Evolutionary conservation across 2,797 vertebrate genomes (phyloP).

Genomic region (Megaceryle alcyon): DNA sequence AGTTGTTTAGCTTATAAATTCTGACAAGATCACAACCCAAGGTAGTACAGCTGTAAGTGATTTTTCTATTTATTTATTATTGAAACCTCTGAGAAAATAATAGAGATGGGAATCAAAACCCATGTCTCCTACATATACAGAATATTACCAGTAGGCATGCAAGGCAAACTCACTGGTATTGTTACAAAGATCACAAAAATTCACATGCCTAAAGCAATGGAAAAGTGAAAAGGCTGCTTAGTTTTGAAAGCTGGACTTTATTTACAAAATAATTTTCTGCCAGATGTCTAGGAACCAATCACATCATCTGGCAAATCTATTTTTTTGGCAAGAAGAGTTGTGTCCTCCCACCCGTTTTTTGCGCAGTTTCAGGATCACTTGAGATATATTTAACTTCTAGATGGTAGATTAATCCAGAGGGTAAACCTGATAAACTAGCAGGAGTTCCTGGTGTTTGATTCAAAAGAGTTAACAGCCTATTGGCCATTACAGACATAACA

Average conservation of each 20-base stretch:
- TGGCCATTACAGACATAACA: neutral
- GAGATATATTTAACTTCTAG: neutral
- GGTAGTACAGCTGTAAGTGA: neutral
- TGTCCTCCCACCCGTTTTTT: neutral
- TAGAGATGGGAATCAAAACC: neutral
- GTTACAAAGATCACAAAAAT: neutral
- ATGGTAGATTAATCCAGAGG: neutral
- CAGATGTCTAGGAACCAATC: neutral
- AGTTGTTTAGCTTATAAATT: conserved; percentile 39
- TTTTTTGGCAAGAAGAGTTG: neutral
- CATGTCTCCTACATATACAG: neutral
- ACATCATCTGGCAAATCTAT: neutral
- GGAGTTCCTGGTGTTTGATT: neutral
- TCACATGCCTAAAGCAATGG: neutral
- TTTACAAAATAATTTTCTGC: neutral
- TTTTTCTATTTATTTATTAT: conserved; percentile 31
- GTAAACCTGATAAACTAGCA: neutral
- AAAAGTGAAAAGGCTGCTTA: neutral
- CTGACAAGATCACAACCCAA: conserved; percentile 43
- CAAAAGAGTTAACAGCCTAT: neutral
- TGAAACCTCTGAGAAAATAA: conserved; percentile 39
- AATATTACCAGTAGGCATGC: neutral
- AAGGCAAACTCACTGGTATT: neutral
- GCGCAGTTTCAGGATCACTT: neutral
- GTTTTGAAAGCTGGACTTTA: neutral